Evolutionary conservation across 1,140 invertebrate genomes (phyloP), one percentile per base, ranked within the genome.

Genomic region (Drosophila albomicans): DNA sequence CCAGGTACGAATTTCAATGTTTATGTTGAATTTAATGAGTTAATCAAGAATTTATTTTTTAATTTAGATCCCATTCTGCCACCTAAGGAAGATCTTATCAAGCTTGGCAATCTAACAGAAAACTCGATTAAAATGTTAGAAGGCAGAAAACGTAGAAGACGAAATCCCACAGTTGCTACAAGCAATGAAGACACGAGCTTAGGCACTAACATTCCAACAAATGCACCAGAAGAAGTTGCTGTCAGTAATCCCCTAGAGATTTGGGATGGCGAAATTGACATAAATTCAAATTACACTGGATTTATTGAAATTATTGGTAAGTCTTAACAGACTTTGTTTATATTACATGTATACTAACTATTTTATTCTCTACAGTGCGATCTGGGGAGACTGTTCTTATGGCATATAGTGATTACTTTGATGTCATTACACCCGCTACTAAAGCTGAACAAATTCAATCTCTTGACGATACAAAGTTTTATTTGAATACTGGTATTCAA

Each of bases 241-340:
- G 4, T 30, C 3, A 74, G 76, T 46, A 51, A 57, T 28, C 57
- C 63, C 41, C 46, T 62, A 5, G 93, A 76, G 85, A 93, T 93
- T 1, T 94, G 93, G 72, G 97, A 98, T 92, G 96, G 97, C 0
- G 93, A 93, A 48, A 93, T 98, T 30, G 96, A 97, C 82, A 94
- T 95, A 10, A 94, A 94, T 16, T 95, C 96, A 1, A 97, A 96
- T 82, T 98, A 98, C 75, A 97, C 96, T 0, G 95, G 95, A 20
- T 97, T 97, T 85, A 93, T 98, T 20, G 96, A 97, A 94, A 94
- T 97, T 48, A 95, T 96, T 77, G 95, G 96, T 97, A 93, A 43
- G 62, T 54, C 1, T 8, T 10, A 2, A 5, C 8, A 32, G 4
- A 13, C 5, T 3, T 1, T 6, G 1, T 41, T 1, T 15, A 25